Evolutionary conservation across 2,113 vertebrate species (phyloP).

Genomic region (Hylia prasina): DNA sequence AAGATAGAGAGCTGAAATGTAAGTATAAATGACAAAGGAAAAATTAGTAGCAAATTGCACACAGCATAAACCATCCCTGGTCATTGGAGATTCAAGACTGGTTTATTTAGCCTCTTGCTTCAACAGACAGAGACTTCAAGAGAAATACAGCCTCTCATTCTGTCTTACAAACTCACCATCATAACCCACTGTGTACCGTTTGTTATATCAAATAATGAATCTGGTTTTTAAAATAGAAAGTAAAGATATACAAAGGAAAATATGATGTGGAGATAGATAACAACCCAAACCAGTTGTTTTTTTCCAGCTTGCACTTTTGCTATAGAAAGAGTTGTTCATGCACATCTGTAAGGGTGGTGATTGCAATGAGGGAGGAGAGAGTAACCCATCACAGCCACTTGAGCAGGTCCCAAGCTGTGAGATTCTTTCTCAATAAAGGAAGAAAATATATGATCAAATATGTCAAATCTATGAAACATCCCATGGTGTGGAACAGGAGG

Average conservation of each 20-base stretch:
- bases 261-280: neutral
- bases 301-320: neutral
- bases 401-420: neutral
- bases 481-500: neutral
- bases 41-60: neutral
- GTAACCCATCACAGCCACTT: neutral
- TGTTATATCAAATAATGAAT: neutral
- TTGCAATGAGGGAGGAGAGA: neutral
- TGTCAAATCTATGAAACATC: neutral
- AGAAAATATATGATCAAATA: neutral
- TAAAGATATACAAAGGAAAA: neutral
- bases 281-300: neutral
- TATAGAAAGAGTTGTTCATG: neutral
- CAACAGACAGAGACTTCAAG: neutral
- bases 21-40: neutral
- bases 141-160: neutral
- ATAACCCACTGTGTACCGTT: neutral
- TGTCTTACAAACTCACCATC: neutral
- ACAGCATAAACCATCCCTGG: neutral
- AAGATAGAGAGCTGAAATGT: conserved; percentile 42
- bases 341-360: neutral
- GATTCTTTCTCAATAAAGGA: neutral
- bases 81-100: neutral
- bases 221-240: neutral
- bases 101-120: neutral